Evolutionary conservation across 2,888 invertebrate genomes (phyloP), one percentile per base, ranked within the genome.

Genomic region (Coenonympha glycerion): DNA sequence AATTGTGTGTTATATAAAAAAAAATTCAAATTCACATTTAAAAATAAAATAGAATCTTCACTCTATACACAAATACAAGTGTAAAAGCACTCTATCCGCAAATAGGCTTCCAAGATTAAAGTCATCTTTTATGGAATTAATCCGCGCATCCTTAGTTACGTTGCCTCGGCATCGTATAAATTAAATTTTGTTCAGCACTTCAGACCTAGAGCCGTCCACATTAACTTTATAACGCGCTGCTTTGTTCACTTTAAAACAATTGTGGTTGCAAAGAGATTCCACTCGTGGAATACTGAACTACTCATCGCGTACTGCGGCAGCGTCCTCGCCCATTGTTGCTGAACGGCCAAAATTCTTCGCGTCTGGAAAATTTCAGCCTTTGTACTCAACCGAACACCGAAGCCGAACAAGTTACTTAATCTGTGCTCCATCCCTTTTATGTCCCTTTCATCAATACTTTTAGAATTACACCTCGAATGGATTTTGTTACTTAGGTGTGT

Each of bases 341-440:
- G 60, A 67, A 57, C 62, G 66, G 68, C 73, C 71, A 24, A 76
- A 76, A 78, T 76, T 79, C 77, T 74, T 78, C 66, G 65, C 66
- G 73, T 71, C 75, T 73, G 76, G 73, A 74, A 78, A 75, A 73
- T 78, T 73, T 72, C 57, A 65, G 69, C 72, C 73, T 76, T 80
- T 79, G 76, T 76, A 68, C 56, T 58, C 59, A 52, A 65, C 64
- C 70, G 73, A 71, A 71, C 70, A 70, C 60, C 65, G 77, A 79
- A 80, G 73, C 73, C 76, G 61, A 66, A 65, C 71, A 79, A 81
- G 78, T 81, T 75, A 75, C 73, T 78, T 80, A 79, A 81, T 83
- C 76, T 76, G 71, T 66, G 68, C 68, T 66, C 68, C 70, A 49
- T 58, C 69, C 69, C 69, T 70, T 78, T 78, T 78, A 71, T 78